Conservation (phyloP, 2,888 invertebrate species). For the Eupithecia centaureata region DNA sequence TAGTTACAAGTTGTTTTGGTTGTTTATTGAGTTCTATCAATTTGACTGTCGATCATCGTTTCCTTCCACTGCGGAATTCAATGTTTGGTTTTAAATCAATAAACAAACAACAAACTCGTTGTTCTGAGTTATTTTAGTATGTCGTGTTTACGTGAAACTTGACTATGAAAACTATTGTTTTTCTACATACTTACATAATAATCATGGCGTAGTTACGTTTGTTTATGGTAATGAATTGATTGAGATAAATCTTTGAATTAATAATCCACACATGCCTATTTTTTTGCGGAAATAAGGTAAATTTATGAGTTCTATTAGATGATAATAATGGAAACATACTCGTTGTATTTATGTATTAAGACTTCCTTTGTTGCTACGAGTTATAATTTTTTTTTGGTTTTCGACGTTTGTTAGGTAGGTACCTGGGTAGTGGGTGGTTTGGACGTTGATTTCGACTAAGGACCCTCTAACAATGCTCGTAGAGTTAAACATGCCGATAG, state of each 20-base stretch:
- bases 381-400: neutral
- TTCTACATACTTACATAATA: slow-evolving; percentile 7
- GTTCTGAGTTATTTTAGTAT: neutral
- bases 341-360: neutral
- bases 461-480: neutral
- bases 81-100: neutral
- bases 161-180: slow-evolving; percentile 24
- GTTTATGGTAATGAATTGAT: neutral
- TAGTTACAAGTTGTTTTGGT: neutral
- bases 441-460: neutral
- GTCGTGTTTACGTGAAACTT: neutral
- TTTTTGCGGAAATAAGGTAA: slow-evolving; percentile 21
- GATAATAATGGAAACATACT: neutral
- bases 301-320: neutral
- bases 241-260: slow-evolving; percentile 27
- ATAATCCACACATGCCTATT: neutral
- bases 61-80: slow-evolving; percentile 3
- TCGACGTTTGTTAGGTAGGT: neutral
- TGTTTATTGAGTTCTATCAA: neutral
- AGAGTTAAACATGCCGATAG: too few relatives aligned
- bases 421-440: too few relatives aligned
- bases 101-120: slow-evolving; percentile 8
- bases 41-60: neutral
- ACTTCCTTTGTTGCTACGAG: neutral
- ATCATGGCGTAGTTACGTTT: neutral